phyloP scores from a whole-genome alignment of 2,888 invertebrate species.

The Seira ritae region DNA sequence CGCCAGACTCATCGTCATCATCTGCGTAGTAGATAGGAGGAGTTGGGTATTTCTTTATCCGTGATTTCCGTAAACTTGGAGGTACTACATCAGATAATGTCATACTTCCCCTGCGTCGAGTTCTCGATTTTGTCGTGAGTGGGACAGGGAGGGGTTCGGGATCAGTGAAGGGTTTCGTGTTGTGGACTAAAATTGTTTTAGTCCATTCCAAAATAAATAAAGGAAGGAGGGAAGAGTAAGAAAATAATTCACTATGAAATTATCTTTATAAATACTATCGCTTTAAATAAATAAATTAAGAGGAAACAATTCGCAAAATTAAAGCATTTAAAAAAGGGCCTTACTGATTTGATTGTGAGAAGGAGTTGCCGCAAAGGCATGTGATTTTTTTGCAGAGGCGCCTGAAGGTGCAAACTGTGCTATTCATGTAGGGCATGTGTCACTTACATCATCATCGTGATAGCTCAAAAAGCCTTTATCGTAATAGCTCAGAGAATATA shows the following conservation, averaged over 20 bases:
- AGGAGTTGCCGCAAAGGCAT: not conserved
- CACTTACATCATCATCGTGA: not conserved
- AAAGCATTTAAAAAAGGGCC: not conserved
- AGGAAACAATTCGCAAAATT: not conserved
- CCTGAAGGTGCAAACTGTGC: not conserved
- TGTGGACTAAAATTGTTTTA: constrained; percentile 10
- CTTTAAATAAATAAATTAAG: not conserved
- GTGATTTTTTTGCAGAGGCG: not conserved
- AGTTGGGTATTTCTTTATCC: constrained; percentile 62
- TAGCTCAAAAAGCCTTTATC: not conserved
- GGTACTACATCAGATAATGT: constrained; percentile 58
- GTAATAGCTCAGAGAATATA: not conserved
- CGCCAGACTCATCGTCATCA: constrained; percentile 56
- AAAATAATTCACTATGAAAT: not conserved
- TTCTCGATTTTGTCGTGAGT: constrained; percentile 47
- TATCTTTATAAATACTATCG: not conserved
- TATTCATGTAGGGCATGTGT: constrained; percentile 7
- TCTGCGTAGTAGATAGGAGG: constrained; percentile 64
- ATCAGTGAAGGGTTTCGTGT: constrained; percentile 20
- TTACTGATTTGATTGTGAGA: too few relatives aligned
- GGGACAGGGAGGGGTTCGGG: constrained; percentile 52
- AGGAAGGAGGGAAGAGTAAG: not conserved
- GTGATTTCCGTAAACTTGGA: constrained; percentile 49
- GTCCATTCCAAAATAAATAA: not conserved
- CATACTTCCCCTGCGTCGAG: constrained; percentile 52